Evolutionary conservation across 2,888 invertebrate species (phyloP).

Genomic region (Epinotia bilunana): DNA sequence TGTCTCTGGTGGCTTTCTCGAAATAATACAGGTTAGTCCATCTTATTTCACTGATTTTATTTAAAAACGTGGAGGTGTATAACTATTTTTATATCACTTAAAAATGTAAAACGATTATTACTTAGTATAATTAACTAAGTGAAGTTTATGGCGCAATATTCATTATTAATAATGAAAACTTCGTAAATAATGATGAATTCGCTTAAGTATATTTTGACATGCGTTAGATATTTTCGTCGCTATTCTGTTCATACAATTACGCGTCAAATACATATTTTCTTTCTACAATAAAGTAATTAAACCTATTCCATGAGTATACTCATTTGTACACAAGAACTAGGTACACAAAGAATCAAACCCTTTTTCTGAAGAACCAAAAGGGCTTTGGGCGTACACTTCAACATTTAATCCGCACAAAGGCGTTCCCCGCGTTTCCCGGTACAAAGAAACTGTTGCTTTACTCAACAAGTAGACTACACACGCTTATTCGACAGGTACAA

Average conservation of each 20-base stretch:
- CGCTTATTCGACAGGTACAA: conserved; percentile 17
- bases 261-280: neutral
- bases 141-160: neutral
- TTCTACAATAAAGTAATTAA: too few species aligned
- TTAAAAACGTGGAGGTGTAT: neutral
- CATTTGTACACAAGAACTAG: neutral
- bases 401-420: conserved; percentile 27
- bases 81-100: neutral
- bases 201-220: neutral
- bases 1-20: conserved; percentile 21
- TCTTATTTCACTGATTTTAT: neutral
- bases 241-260: neutral
- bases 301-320: too few species aligned
- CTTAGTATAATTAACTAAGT: neutral
- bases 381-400: conserved; percentile 6
- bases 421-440: conserved; percentile 26
- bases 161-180: neutral
- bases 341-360: neutral
- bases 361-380: neutral
- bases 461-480: conserved; percentile 48
- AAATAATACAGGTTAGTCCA: conserved; percentile 32
- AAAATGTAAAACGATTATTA: neutral
- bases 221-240: neutral
- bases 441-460: conserved; percentile 50
- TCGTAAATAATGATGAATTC: neutral